phyloP scores from a whole-genome alignment of 2,797 vertebrate species.

The Psittacula derbiana region DNA sequence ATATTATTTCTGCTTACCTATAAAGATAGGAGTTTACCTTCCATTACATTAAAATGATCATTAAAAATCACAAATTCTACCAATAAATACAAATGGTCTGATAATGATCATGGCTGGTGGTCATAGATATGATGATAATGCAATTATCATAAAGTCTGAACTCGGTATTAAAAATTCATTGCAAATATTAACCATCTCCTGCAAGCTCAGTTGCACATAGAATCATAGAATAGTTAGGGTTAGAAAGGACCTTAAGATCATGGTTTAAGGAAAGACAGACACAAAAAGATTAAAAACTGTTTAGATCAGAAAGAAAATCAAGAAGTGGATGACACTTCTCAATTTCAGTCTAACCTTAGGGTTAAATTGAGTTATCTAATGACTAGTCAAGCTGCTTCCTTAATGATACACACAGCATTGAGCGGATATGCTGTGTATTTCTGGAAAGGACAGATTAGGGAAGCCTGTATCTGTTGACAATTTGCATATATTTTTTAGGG shows the following conservation, averaged over 20 bases:
- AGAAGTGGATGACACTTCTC: background rate
- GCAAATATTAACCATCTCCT: background rate
- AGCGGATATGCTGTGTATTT: background rate
- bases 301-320: background rate
- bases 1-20: background rate
- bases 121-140: background rate
- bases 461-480: background rate
- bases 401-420: background rate
- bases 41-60: background rate
- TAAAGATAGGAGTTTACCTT: background rate
- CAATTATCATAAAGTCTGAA: background rate
- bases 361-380: background rate
- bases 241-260: background rate
- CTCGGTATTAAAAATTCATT: background rate
- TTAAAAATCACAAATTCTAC: background rate
- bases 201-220: background rate
- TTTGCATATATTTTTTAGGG: slow-evolving; percentile 13
- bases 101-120: background rate
- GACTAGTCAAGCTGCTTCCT: background rate
- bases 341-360: background rate
- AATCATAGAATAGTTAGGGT: background rate
- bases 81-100: background rate
- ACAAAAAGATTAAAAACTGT: background rate
- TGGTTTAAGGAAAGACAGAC: background rate
- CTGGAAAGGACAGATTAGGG: background rate